phyloP scores from a whole-genome alignment of 2,888 invertebrate species.

The Orthonychiurus folsomi region DNA sequence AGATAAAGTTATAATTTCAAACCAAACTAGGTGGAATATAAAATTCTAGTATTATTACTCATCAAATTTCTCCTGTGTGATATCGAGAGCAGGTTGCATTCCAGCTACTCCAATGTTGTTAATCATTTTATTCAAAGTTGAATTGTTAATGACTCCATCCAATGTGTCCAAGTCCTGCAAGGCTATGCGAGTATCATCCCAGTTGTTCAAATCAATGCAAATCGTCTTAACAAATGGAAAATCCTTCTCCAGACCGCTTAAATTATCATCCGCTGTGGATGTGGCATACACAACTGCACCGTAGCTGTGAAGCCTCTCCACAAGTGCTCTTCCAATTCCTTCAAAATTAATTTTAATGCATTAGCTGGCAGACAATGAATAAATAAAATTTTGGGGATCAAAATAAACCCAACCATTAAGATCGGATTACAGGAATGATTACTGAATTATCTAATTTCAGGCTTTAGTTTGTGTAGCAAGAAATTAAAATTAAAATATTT shows the following conservation, averaged over 20 bases:
- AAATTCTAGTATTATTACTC: background rate
- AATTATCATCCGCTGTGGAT: slow-evolving; percentile 42
- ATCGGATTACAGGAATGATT: too few relatives aligned
- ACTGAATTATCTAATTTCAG: too few relatives aligned
- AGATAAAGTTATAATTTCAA: background rate
- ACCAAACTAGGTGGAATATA: background rate
- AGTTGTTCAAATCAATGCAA: slow-evolving; percentile 45
- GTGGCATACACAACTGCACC: slow-evolving; percentile 44
- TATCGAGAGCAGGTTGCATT: background rate
- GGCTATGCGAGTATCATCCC: slow-evolving; percentile 43
- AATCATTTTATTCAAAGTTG: background rate
- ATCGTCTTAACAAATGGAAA: slow-evolving; percentile 40
- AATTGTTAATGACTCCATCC: slow-evolving; percentile 2
- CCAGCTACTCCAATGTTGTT: background rate
- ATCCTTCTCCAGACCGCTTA: slow-evolving; percentile 42
- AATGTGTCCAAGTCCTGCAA: background rate
- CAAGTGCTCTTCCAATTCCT: slow-evolving; percentile 44
- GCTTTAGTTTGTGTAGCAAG: too few relatives aligned
- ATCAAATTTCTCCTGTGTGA: background rate
- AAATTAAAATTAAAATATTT: too few relatives aligned
- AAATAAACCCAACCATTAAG: too few relatives aligned
- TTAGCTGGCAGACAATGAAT: too few relatives aligned
- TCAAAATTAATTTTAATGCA: background rate
- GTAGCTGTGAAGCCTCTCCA: slow-evolving; percentile 41
- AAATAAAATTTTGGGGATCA: too few relatives aligned